Base-by-base conservation (phyloP, 2,113 vertebrate genomes). In the Rallus limicola region DNA sequence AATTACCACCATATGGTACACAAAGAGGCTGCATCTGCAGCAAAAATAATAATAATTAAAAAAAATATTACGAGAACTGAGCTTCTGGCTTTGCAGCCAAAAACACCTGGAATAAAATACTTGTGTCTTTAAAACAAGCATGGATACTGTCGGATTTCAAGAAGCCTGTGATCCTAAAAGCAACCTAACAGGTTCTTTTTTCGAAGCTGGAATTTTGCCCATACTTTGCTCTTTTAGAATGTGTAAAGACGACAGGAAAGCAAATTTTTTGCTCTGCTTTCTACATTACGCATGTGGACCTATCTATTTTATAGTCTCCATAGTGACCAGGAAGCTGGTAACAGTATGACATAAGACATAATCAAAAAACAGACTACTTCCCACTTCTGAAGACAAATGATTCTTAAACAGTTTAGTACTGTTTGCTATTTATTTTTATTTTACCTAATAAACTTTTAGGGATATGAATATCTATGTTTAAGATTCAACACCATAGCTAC, bases 61-160 rank as follows among this genome's bases (percentile, higher is more conserved):
- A 55, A 13, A 33, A 12, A 1, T 29, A 55, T 19, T 40, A 76
- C 13, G 15, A 81, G 38, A 93, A 75, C 60, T 44, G 79, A 75
- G 58, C 56, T 96, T 80, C 59, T 92, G 77, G 38, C 38, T 93
- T 68, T 92, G 58, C 74, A 93, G 74, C 50, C 69, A 84, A 65
- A 83, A 95, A 92, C 96, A 97, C 88, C 93, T 97, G 95, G 90
- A 96, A 92, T 69, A 72, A 93, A 92, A 92, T 40, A 63, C 76
- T 70, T 38, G 8, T 44, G 34, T 34, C 80, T 90, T 92, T 72
- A 74, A 88, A 93, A 90, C 64, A 86, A 58, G 42, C 64, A 71
- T 34, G 64, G 90, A 83, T 86, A 92, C 23, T 74, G 85, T 46
- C 56, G 74, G 88, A 67, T 94, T 97, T 83, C 63, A 75, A 83